Base-by-base conservation (phyloP, 2,888 invertebrate species). In the Cheilosia variabilis region DNA sequence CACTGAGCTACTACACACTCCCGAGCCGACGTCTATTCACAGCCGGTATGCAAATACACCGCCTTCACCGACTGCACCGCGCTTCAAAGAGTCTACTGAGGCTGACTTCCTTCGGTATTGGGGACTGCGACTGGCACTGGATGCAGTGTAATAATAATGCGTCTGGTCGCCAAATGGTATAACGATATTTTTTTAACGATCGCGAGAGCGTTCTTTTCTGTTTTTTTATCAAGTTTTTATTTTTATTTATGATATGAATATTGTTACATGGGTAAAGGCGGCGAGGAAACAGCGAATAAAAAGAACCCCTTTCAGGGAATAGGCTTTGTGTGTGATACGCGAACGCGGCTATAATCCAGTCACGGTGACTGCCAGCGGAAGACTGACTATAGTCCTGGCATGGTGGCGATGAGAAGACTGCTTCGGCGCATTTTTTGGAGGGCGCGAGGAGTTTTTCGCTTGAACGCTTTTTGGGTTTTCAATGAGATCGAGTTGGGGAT, bases 341-440 rank as follows among this genome's bases (percentile, higher is more conserved):
- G 66, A 52, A 76, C 73, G 63, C 65, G 66, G 45, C 68, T 72
- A 62, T 76, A 86, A 77, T 73, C 86, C 76, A 81, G 69, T 72
- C 87, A 68, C 88, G 87, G 58, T 87, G 87, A 87, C 87, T 86
- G 88, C 88, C 87, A 87, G 80, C 80, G 86, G 81, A 86, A 87
- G 88, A 88, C 88, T 88, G 84, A 87, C 9, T 72, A 62, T 62
- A 81, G 86, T 86, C 86, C 86, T 86, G 47, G 6, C 81, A 71
- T 86, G 81, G 81, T 86, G 86, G n/a, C 81, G 86, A 86, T 77
- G 86, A 86, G 86, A 86, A 86, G 81, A 81, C 76, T 77, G 72
- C 81, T 86, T 72, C 72, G 81, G 76, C 71, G 81, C 72, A 58
- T 77, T 63, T 81, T 86, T 86, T 81, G 72, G 76, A 81, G 86